Percentiles rank a stretch among this genome's conserved stretches.
phyloP scores from a whole-genome alignment of 2,113 vertebrate genomes.

The Tragelaphus imberbis region DNA sequence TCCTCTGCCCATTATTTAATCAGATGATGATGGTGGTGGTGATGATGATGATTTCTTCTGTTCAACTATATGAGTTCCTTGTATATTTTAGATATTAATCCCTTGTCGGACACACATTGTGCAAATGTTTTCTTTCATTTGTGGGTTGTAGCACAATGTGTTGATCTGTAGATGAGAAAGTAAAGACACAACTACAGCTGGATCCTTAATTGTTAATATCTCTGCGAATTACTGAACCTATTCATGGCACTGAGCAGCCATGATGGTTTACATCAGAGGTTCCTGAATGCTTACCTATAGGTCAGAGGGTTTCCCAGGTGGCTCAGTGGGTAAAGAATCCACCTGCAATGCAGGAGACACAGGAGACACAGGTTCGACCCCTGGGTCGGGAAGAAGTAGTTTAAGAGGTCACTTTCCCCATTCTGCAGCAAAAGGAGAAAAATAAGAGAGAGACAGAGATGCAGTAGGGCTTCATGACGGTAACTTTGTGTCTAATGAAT shows the following conservation, averaged over 20 bases:
- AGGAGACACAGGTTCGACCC: rapidly evolving
- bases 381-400: neutral
- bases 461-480: rapidly evolving
- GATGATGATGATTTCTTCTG: neutral
- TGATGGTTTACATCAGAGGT: neutral
- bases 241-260: neutral
- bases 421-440: neutral
- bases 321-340: neutral
- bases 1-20: neutral
- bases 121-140: neutral
- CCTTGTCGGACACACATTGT: rapidly evolving
- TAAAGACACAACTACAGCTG: too few relatives aligned
- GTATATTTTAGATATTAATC: neutral
- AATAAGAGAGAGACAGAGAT: neutral
- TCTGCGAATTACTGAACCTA: neutral
- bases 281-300: neutral
- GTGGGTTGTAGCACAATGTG: rapidly evolving
- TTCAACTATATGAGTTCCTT: neutral
- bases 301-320: neutral
- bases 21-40: neutral
- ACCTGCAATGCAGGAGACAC: neutral
- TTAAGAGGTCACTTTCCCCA: neutral
- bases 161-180: neutral
- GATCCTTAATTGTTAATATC: neutral
- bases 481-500: neutral